Conservation (phyloP, 2,113 vertebrate genomes). For the Mesitornis unicolor region DNA sequence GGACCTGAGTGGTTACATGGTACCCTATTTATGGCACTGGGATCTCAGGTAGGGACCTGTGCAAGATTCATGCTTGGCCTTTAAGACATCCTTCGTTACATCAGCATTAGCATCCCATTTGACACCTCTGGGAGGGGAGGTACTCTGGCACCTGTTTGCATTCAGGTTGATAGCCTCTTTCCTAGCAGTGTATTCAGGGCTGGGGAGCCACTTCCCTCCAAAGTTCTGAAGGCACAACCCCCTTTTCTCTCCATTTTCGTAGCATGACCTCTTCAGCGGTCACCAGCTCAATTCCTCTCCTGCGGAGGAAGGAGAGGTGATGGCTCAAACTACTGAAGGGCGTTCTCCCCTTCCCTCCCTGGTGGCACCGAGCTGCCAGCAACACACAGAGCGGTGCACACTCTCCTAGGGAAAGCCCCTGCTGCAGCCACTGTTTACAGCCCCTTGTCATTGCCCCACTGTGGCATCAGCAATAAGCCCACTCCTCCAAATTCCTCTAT, state of each 20-base stretch:
- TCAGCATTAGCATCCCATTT: not conserved
- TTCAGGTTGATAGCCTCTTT: not conserved
- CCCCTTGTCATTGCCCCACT: not conserved
- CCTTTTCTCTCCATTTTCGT: not conserved
- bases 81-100: not conserved
- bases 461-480: not conserved
- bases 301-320: not conserved
- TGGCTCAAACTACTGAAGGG: accelerated
- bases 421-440: accelerated
- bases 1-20: not conserved
- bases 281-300: not conserved
- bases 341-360: no score
- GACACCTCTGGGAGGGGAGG: not conserved
- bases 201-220: no score
- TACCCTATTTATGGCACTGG: slow-evolving; percentile 1
- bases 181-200: not conserved
- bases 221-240: not conserved
- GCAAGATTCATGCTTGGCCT: not conserved
- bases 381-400: accelerated
- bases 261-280: not conserved
- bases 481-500: not conserved
- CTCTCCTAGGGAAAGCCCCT: not conserved
- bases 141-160: no score
- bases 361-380: accelerated
- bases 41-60: not conserved